Percentiles rank a stretch among this genome's conserved stretches.
These are phyloP conservation scores for Halichoeres trimaculatus DNA, from an alignment of 2,113 vertebrate species.

Conservation along the genomic window DNA sequence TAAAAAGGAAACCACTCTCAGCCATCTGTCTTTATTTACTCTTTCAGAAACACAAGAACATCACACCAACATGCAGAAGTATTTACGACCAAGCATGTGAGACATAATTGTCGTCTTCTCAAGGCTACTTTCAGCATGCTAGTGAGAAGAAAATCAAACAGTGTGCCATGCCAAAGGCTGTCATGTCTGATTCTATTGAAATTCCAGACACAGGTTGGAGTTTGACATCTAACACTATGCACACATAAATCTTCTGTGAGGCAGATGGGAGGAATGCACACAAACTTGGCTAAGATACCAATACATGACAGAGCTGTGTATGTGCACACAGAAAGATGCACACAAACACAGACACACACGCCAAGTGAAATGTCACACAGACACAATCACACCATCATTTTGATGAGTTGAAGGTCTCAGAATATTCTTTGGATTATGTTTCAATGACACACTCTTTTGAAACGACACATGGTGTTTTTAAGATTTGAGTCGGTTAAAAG, in stretches of 20 bases:
- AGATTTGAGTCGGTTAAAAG: too few species aligned
- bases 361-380: background rate
- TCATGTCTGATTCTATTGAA: constrained; percentile 47
- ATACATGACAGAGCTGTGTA: constrained; percentile 14
- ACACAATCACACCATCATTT: background rate
- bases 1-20: too few species aligned
- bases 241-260: constrained; percentile 50
- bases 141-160: constrained; percentile 12
- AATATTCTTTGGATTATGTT: background rate
- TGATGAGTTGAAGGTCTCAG: background rate
- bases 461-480: too few species aligned
- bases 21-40: too few species aligned
- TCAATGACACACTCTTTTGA: background rate
- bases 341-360: background rate
- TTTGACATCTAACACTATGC: constrained; percentile 52
- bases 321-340: background rate
- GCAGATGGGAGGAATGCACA: constrained; percentile 38
- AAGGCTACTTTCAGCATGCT: background rate
- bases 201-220: constrained; percentile 49
- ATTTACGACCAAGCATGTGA: background rate
- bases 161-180: constrained; percentile 35
- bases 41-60: too few species aligned
- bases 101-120: constrained; percentile 9
- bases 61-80: background rate
- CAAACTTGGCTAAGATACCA: constrained; percentile 21